Conservation (phyloP, 2,113 vertebrate genomes). For the Pedetes capensis region DNA sequence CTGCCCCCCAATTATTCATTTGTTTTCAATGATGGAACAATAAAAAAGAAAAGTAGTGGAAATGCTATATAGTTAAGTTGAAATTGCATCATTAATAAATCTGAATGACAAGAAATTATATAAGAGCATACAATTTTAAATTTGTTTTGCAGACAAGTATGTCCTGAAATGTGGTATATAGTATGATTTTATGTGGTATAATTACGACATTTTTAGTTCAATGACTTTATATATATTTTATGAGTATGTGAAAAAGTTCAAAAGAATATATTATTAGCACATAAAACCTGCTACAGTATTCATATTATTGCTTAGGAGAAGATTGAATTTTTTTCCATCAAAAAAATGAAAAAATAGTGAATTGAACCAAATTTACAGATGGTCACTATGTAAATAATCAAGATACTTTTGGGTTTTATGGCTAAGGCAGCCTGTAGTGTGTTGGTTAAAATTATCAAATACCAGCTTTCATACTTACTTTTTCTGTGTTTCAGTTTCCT, state of each 20-base stretch:
- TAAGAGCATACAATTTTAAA: not conserved
- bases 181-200: not conserved
- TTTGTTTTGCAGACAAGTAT: not conserved
- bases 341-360: not conserved
- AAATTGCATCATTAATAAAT: not conserved
- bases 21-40: not conserved
- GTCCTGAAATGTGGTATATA: not conserved
- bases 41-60: not conserved
- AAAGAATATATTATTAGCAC: not conserved
- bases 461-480: not conserved
- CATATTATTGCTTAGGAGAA: not conserved
- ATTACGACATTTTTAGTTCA: conserved; percentile 8
- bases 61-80: not conserved
- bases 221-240: not conserved
- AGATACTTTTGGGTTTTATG: not conserved
- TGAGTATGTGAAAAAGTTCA: not conserved
- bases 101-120: not conserved
- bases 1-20: no score
- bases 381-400: not conserved
- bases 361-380: conserved; percentile 8
- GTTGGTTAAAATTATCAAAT: conserved; percentile 17
- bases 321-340: not conserved
- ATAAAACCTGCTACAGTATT: not conserved
- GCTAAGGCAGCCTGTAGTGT: accelerated
- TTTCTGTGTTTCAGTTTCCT: not conserved